Percentiles rank a stretch among this genome's conserved stretches.
Conservation (phyloP, 2,113 vertebrate genomes). For the Hipposideros armiger region DNA sequence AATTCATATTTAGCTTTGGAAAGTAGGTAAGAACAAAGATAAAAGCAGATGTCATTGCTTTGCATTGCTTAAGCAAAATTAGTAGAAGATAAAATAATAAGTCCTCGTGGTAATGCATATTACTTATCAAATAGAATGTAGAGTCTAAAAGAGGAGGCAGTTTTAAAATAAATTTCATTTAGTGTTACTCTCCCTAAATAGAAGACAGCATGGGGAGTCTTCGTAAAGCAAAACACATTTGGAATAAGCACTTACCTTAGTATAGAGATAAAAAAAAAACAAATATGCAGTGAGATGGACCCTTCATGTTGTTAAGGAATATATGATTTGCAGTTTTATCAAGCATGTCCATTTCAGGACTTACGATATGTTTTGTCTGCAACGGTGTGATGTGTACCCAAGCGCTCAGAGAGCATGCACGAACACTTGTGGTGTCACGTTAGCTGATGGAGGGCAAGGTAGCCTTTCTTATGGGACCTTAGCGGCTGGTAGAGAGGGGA, state of each 20-base stretch:
- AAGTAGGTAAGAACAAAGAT: neutral
- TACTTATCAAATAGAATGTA: constrained; percentile 36
- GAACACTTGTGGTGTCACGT: neutral
- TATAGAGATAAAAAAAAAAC: neutral
- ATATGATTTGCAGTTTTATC: neutral
- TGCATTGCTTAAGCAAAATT: constrained; percentile 41
- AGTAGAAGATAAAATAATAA: constrained; percentile 5
- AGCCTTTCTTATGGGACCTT: neutral
- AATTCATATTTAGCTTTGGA: constrained; percentile 22
- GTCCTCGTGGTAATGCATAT: neutral
- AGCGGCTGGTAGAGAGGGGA: too few relatives aligned
- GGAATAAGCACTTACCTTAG: constrained; percentile 38
- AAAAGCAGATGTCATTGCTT: constrained; percentile 62
- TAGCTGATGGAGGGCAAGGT: neutral
- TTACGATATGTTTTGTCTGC: neutral
- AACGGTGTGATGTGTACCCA: neutral
- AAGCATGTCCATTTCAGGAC: neutral
- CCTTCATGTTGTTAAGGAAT: neutral
- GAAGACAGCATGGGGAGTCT: neutral
- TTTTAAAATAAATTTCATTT: constrained; percentile 51
- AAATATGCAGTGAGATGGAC: neutral
- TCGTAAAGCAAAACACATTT: neutral
- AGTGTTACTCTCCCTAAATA: neutral
- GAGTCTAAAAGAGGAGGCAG: neutral
- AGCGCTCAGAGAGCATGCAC: neutral